These are phyloP conservation scores for Fratercula arctica DNA, from an alignment of 2,797 vertebrate genomes.

Conservation along the genomic window DNA sequence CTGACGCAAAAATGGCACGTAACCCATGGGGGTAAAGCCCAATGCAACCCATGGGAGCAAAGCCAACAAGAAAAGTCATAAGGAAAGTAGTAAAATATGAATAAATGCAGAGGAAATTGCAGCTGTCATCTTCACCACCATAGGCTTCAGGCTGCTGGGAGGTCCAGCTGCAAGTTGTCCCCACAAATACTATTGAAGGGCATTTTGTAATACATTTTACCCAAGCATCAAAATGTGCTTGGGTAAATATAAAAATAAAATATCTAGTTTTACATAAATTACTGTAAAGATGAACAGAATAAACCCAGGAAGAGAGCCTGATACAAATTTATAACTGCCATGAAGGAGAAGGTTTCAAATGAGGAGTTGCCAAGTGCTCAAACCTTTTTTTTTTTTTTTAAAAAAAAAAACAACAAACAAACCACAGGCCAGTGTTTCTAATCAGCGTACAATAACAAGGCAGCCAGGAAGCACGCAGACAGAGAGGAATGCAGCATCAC, in stretches of 20 bases:
- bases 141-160: not conserved
- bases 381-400: not conserved
- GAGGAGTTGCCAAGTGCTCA: not conserved
- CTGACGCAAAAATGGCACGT: not conserved
- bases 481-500: not conserved
- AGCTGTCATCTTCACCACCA: not conserved
- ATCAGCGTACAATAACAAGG: not conserved
- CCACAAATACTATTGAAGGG: not conserved
- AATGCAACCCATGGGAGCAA: not conserved
- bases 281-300: not conserved
- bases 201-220: not conserved
- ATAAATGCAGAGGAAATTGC: not conserved
- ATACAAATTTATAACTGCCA: not conserved
- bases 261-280: not conserved
- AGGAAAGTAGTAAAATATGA: not conserved
- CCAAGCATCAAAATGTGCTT: not conserved
- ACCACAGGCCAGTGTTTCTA: constrained; percentile 15
- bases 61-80: not conserved
- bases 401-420: not conserved
- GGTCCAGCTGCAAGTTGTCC: not conserved
- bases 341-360: not conserved
- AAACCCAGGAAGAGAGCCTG: not conserved
- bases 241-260: not conserved
- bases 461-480: not conserved
- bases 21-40: not conserved